A percentile compares a stretch with the other conserved stretches of the same genome.
These are phyloP conservation scores for Holacanthus passer DNA, from an alignment of 2,113 vertebrate genomes.

Conservation along the genomic window DNA sequence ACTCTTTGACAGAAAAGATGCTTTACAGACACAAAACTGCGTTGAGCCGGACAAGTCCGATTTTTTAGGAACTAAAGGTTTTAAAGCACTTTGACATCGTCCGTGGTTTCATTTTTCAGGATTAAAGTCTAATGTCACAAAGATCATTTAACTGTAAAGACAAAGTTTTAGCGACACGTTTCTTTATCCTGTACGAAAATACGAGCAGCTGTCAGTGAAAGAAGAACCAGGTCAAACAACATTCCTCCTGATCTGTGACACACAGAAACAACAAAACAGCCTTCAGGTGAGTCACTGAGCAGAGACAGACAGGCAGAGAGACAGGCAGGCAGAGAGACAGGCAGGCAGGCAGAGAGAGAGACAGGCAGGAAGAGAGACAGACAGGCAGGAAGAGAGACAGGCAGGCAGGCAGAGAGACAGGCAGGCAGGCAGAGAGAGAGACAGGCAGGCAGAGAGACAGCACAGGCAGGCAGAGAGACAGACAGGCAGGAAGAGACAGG, in stretches of 20 bases:
- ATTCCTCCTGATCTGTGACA: conserved; percentile 37
- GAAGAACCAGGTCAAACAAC: neutral
- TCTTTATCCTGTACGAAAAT: neutral
- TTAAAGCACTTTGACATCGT: no score
- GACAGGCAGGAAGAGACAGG: no score
- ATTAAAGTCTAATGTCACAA: no score
- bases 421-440: no score
- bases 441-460: neutral
- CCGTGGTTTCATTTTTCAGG: no score
- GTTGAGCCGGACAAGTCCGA: no score
- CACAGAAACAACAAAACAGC: neutral
- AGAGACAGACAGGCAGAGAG: no score
- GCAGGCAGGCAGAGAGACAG: neutral
- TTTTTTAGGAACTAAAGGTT: no score
- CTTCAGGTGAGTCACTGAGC: neutral
- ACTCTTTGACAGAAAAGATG: no score
- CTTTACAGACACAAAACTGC: no score
- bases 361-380: neutral
- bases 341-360: neutral
- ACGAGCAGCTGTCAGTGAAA: neutral
- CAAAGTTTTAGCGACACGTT: neutral
- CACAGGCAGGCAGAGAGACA: neutral
- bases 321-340: neutral
- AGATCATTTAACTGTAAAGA: no score
- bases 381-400: no score